Evolutionary conservation across 2,888 invertebrate genomes (phyloP).

Genomic region (Adela reaumurella): DNA sequence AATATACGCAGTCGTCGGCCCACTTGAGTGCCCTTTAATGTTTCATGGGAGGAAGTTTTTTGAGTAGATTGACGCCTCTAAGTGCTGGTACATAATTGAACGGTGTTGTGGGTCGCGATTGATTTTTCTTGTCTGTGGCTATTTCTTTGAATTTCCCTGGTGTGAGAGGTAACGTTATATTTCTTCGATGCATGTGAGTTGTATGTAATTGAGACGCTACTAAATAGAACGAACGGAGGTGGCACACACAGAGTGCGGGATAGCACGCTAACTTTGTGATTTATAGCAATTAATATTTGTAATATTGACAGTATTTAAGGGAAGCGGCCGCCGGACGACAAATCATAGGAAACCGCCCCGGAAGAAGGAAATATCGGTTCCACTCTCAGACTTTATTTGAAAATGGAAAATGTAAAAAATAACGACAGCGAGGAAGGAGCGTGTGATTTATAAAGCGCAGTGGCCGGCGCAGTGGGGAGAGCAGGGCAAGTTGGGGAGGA

Average conservation of each 20-base stretch:
- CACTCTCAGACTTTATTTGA: slow-evolving; percentile 54
- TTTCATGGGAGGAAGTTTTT: slow-evolving; percentile 55
- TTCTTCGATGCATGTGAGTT: too few species aligned
- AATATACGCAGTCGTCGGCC: too few species aligned
- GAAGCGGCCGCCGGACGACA: slow-evolving; percentile 51
- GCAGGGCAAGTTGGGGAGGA: not conserved
- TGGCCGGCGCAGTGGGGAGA: slow-evolving; percentile 19
- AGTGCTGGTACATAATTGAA: slow-evolving; percentile 54
- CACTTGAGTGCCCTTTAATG: slow-evolving; percentile 58
- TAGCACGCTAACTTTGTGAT: slow-evolving; percentile 50
- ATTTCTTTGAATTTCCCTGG: too few species aligned
- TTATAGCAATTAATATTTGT: slow-evolving; percentile 57
- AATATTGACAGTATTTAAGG: slow-evolving; percentile 55
- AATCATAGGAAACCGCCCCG: slow-evolving; percentile 54
- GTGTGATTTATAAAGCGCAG: slow-evolving; percentile 41
- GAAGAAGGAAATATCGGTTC: slow-evolving; percentile 52
- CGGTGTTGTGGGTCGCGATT: slow-evolving; percentile 16
- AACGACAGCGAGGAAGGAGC: slow-evolving; percentile 42
- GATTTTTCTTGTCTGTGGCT: not conserved
- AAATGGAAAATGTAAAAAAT: slow-evolving; percentile 56
- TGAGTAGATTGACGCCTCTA: slow-evolving; percentile 45
- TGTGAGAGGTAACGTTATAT: too few species aligned
- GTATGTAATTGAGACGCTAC: too few species aligned
- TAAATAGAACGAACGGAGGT: too few species aligned
- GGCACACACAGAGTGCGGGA: too few species aligned